A percentile compares a stretch with the other conserved stretches of the same genome.
These are phyloP conservation scores for Moxostoma hubbsi DNA, from an alignment of 2,797 vertebrate species.

Conservation along the genomic window DNA sequence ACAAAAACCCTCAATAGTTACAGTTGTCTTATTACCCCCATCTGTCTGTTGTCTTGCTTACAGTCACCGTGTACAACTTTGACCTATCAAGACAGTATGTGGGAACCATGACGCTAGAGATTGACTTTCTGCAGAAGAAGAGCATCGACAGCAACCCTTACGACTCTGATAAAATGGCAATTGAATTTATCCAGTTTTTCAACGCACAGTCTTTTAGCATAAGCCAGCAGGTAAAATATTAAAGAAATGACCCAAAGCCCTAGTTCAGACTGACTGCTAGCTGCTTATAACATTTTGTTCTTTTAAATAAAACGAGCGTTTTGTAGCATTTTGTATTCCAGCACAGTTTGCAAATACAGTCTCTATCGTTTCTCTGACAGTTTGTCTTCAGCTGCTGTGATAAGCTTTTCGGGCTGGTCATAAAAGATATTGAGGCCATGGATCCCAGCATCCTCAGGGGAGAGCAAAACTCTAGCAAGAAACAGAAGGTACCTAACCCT, in stretches of 20 bases:
- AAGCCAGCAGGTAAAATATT: constrained; percentile 86
- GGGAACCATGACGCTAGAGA: constrained; percentile 88
- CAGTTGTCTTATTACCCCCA: neutral
- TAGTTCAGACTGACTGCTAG: neutral
- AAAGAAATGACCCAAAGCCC: neutral
- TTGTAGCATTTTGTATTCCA: neutral
- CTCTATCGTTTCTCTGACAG: constrained; percentile 65
- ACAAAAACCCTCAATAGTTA: neutral
- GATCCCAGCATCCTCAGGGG: constrained; percentile 91
- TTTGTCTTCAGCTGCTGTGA: constrained; percentile 90
- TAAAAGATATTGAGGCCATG: constrained; percentile 94
- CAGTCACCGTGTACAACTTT: constrained; percentile 87
- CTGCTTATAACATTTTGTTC: neutral
- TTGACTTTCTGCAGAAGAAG: constrained; percentile 97
- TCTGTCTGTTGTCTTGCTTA: neutral
- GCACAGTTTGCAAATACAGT: neutral
- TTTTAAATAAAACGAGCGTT: neutral
- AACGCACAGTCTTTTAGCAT: constrained; percentile 89
- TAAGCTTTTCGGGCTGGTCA: constrained; percentile 86
- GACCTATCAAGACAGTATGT: constrained; percentile 90
- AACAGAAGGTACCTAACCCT: constrained; percentile 81
- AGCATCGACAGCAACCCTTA: constrained; percentile 90
- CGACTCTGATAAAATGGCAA: constrained; percentile 92
- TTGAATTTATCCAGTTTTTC: constrained; percentile 90
- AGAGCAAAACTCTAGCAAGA: constrained; percentile 78